These are phyloP conservation scores for Sebastes iracundus DNA, from an alignment of 2,797 vertebrate species.

Conservation along the genomic window DNA sequence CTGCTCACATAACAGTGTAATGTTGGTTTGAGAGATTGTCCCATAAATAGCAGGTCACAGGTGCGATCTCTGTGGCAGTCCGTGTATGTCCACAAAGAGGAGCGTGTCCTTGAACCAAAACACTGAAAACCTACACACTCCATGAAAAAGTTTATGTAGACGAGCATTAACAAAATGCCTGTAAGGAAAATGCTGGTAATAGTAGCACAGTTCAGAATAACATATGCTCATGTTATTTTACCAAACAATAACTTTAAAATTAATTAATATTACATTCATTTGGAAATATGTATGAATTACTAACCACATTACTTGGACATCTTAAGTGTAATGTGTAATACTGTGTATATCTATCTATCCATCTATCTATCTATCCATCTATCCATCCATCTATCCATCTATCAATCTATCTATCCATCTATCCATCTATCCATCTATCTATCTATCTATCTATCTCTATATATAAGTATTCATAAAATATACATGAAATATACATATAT, in stretches of 20 bases:
- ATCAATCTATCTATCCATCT: too few relatives aligned
- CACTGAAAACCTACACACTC: background rate
- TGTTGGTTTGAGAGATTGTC: background rate
- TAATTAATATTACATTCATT: background rate
- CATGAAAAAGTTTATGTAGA: background rate
- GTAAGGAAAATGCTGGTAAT: background rate
- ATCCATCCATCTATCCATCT: too few relatives aligned
- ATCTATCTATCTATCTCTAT: too few relatives aligned
- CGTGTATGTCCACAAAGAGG: background rate
- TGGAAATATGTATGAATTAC: background rate
- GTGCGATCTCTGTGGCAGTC: background rate
- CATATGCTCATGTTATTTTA: background rate
- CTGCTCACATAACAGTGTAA: background rate
- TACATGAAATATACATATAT: too few relatives aligned
- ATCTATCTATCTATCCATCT: too few relatives aligned
- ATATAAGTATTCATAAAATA: too few relatives aligned
- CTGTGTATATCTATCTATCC: too few relatives aligned
- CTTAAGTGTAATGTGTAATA: too few relatives aligned
- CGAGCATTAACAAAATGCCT: background rate
- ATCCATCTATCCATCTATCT: too few relatives aligned
- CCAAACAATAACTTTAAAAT: background rate
- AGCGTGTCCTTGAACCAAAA: background rate
- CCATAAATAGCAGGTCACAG: conserved; percentile 1
- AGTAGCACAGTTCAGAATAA: background rate
- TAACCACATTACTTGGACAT: too few relatives aligned